These are phyloP conservation scores for Crematogaster levior DNA, from an alignment of 2,888 invertebrate species.

Conservation along the genomic window DNA sequence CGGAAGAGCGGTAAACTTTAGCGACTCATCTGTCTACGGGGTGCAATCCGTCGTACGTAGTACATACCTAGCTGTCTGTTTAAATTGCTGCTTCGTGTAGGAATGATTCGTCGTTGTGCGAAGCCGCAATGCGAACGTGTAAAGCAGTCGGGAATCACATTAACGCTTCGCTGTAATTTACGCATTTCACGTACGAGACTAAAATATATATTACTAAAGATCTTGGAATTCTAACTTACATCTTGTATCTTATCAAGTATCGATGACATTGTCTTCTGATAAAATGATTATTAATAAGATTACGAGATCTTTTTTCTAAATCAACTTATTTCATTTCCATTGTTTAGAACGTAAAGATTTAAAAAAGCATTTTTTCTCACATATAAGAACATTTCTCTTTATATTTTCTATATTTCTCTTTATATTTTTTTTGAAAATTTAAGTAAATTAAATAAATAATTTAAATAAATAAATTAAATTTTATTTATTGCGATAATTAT, in stretches of 20 bases:
- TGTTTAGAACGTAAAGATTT: background rate
- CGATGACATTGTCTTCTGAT: background rate
- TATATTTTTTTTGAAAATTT: background rate
- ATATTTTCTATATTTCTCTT: background rate
- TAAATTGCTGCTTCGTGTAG: constrained; percentile 40
- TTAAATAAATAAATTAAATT: no score
- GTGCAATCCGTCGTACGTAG: constrained; percentile 39
- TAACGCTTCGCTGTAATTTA: constrained; percentile 12
- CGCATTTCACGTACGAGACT: constrained; percentile 8
- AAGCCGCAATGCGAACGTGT: constrained; percentile 27
- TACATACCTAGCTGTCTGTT: constrained; percentile 41
- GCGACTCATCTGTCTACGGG: constrained; percentile 50
- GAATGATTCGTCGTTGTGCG: constrained; percentile 47
- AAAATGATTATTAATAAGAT: background rate
- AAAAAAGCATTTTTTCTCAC: background rate
- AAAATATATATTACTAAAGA: constrained; percentile 21
- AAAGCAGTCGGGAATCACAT: constrained; percentile 50
- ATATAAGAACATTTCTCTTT: background rate
- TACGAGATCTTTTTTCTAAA: background rate
- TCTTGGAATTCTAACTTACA: background rate
- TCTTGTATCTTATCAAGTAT: background rate
- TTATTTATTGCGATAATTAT: background rate
- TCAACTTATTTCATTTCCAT: background rate
- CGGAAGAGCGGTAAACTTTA: constrained; percentile 60
- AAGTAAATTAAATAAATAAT: background rate